Base-by-base conservation (phyloP, 1,140 invertebrate species). In the Euwallacea fornicatus region DNA sequence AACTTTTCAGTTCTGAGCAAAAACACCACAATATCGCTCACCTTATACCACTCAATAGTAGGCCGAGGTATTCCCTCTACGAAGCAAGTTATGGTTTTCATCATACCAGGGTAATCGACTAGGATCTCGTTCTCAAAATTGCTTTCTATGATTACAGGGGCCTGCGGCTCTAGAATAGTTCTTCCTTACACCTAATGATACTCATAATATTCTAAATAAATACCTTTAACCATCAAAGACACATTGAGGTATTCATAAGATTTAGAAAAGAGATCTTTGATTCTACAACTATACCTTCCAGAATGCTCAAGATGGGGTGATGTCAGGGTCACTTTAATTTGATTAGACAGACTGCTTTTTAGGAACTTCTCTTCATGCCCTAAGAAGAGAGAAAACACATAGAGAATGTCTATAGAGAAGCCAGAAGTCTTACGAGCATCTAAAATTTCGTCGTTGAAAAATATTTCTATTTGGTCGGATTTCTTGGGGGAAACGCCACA, bases 401-500 rank as follows among this genome's bases (percentile, higher is more conserved):
- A 58, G 6, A 58, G 7, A 58, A 11, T 58, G 6, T 6, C 9
- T 58, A 7, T 6, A 10, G 7, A 33, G 9, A 58, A 10, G 9
- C 9, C 6, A 50, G 9, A 11, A 11, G 3, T 11, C 46, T 0
- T 50, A 13, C 46, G 2, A 11, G 2, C 46, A 50, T 50, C 6
- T 50, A 13, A 6, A 50, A 50, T 47, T 59, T 73, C 43, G 58
- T 71, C 47, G 13, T 72, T 66, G 8, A 44, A 53, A 13, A 73
- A 67, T 46, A 69, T 60, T 50, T 58, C 42, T 11, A 75, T 2
- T 15, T 69, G 42, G 7, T 21, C 62, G 42, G 83, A 87, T 74
- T 86, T 84, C 63, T 87, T 86, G 33, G 83, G 78, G 2, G 86
- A 83, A 3, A 84, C 87, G 6, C 82, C 84, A 75, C 88, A 89